These are phyloP conservation scores for Elephas maximus DNA, from an alignment of 2,113 vertebrate genomes.

Conservation along the genomic window DNA sequence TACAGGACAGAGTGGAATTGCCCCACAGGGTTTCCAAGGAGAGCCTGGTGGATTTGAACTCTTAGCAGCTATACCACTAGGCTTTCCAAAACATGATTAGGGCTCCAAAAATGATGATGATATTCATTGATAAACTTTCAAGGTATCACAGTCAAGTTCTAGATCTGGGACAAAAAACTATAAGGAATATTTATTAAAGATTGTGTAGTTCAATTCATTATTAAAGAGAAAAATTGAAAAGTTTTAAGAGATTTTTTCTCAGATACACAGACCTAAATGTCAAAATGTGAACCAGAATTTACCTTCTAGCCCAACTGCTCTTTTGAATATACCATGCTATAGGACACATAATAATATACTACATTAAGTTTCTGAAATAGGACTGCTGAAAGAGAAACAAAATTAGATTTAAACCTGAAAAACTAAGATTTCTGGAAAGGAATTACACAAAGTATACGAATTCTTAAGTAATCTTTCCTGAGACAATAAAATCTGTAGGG, in stretches of 20 bases:
- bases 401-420: constrained; percentile 49
- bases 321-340: constrained; percentile 32
- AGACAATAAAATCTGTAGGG: background rate
- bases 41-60: too few relatives aligned
- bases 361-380: constrained; percentile 8
- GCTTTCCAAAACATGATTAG: background rate
- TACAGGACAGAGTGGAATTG: too few relatives aligned
- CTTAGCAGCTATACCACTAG: background rate
- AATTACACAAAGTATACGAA: background rate
- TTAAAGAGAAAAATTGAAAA: constrained; percentile 48
- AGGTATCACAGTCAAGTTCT: constrained; percentile 42
- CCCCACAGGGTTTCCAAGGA: background rate
- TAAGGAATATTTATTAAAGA: background rate
- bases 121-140: background rate
- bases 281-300: constrained; percentile 53
- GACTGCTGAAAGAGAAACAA: constrained; percentile 40
- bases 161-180: constrained; percentile 19
- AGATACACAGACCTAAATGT: constrained; percentile 53
- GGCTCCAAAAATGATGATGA: background rate
- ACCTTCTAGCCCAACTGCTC: constrained; percentile 48
- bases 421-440: constrained; percentile 5
- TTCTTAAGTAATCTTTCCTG: background rate
- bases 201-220: background rate
- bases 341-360: constrained; percentile 49
- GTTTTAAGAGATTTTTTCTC: constrained; percentile 45